Percentiles rank a stretch among this genome's conserved stretches.
Conservation (phyloP, 1,140 invertebrate genomes). For the Pomacea maculata region DNA sequence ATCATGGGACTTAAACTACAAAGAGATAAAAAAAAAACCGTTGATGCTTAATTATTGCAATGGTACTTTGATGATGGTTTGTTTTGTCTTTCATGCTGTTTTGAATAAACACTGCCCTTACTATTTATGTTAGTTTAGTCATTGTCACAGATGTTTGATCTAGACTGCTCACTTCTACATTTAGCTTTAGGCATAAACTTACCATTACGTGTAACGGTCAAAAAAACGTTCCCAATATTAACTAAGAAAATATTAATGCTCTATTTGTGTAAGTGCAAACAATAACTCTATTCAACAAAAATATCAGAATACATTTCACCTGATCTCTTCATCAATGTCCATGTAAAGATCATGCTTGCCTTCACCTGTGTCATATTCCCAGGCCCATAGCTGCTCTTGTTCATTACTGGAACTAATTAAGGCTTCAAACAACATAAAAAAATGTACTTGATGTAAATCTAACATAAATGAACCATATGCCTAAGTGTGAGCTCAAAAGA, state of each 20-base stretch:
- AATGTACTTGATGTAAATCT: not conserved
- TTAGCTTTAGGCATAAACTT: not conserved
- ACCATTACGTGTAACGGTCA: not conserved
- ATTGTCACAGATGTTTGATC: not conserved
- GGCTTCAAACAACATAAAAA: not conserved
- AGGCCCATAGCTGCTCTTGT: slow-evolving; percentile 92
- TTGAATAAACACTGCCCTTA: no score
- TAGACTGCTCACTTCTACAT: no score
- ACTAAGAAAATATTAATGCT: not conserved
- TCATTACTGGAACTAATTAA: slow-evolving; percentile 73
- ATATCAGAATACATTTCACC: slow-evolving; percentile 42
- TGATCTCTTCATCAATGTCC: slow-evolving; percentile 81
- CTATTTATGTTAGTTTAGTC: no score
- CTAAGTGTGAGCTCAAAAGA: not conserved
- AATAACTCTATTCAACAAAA: slow-evolving; percentile 10
- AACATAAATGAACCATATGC: not conserved
- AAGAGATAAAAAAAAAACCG: not conserved
- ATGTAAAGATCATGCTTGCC: slow-evolving; percentile 76
- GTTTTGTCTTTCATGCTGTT: no score
- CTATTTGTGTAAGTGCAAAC: slow-evolving; percentile 48
- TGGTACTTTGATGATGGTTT: no score
- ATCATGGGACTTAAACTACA: not conserved
- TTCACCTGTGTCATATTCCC: slow-evolving; percentile 88
- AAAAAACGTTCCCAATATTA: not conserved
- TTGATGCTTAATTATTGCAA: not conserved